Conservation (phyloP, 2,888 invertebrate genomes). For the Tetranychus truncatus region DNA sequence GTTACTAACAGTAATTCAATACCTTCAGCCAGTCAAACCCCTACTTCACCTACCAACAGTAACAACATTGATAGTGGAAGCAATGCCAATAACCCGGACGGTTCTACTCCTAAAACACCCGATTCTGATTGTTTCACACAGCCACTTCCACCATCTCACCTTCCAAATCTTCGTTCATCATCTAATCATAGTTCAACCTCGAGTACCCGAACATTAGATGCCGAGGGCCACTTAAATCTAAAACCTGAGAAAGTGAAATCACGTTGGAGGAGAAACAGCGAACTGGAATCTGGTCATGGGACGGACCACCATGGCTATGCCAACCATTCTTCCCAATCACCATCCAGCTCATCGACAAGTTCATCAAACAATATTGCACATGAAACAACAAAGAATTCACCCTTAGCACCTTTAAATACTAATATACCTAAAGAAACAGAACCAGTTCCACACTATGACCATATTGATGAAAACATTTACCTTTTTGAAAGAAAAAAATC, state of each 20-base stretch:
- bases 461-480: slow-evolving; percentile 68
- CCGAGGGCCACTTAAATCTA: slow-evolving; percentile 21
- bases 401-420: neutral
- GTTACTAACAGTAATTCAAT: neutral
- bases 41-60: neutral
- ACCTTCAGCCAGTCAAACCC: neutral
- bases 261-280: slow-evolving; percentile 55
- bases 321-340: neutral
- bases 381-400: neutral
- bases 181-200: neutral
- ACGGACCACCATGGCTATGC: slow-evolving; percentile 6
- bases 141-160: neutral
- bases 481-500: slow-evolving; percentile 47
- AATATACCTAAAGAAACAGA: slow-evolving; percentile 34
- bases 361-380: neutral
- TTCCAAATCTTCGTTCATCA: neutral
- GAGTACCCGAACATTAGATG: neutral
- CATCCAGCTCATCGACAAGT: neutral
- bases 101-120: neutral
- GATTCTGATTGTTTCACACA: slow-evolving; percentile 2
- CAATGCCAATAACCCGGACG: neutral
- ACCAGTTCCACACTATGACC: slow-evolving; percentile 53
- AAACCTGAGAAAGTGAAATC: slow-evolving; percentile 62
- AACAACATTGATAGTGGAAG: neutral
- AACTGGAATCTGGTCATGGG: slow-evolving; percentile 39